These are phyloP conservation scores for Mastomys natalensis DNA, from an alignment of 2,113 vertebrate genomes.

Conservation along the genomic window DNA sequence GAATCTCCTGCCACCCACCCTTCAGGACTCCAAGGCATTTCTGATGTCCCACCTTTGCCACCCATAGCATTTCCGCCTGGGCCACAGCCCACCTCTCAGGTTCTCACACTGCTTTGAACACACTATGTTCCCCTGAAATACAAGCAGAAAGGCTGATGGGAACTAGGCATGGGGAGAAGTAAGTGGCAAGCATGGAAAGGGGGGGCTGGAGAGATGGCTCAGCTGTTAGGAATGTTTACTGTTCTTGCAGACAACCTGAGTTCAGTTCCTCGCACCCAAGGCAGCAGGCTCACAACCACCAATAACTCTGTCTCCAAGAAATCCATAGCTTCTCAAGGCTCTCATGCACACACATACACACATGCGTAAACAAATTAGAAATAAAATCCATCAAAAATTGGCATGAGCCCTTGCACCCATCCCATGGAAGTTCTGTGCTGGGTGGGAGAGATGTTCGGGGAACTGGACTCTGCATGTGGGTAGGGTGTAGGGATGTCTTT, in stretches of 20 bases:
- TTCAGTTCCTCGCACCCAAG: background rate
- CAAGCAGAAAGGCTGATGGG: background rate
- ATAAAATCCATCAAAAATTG: background rate
- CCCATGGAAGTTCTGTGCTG: conserved; percentile 29
- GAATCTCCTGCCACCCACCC: background rate
- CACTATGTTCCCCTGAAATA: background rate
- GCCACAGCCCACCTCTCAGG: background rate
- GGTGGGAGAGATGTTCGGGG: background rate
- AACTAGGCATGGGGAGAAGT: background rate
- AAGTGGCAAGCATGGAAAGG: background rate
- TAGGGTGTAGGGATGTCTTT: background rate
- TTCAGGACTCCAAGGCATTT: background rate
- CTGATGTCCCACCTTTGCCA: background rate
- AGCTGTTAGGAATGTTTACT: background rate
- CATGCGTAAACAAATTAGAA: background rate
- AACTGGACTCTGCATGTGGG: conserved; percentile 37
- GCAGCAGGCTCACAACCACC: background rate
- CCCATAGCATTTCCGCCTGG: background rate
- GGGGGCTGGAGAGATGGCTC: background rate
- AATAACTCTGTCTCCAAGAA: background rate
- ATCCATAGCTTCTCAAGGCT: background rate
- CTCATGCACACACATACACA: background rate
- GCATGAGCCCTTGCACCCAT: background rate
- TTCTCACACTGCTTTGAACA: background rate
- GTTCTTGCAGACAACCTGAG: background rate